These are phyloP conservation scores for Darevskia nairensis DNA, from an alignment of 2,797 vertebrate species.

Conservation along the genomic window DNA sequence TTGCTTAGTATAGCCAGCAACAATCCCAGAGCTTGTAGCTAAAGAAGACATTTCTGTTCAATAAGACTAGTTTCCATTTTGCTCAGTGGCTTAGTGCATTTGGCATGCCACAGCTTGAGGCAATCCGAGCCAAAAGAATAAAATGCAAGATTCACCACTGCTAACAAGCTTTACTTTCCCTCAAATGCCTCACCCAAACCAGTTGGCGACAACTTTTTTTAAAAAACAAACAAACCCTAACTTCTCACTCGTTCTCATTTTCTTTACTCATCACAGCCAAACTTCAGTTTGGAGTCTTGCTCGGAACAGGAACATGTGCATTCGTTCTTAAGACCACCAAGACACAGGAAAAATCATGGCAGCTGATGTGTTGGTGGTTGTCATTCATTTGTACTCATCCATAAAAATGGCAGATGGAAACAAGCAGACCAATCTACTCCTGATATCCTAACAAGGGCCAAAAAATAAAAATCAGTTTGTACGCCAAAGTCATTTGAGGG, in stretches of 20 bases:
- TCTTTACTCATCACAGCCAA: constrained; percentile 36
- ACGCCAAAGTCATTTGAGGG: neutral
- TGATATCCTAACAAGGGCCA: neutral
- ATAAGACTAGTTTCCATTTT: neutral
- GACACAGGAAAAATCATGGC: constrained; percentile 22
- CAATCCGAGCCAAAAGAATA: constrained; percentile 43
- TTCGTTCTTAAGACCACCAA: constrained; percentile 13
- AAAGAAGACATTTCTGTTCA: constrained; percentile 13
- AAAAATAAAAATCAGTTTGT: neutral
- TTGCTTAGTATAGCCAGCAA: neutral
- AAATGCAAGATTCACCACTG: constrained; percentile 19
- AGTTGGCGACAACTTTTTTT: constrained; percentile 41
- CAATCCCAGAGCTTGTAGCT: neutral
- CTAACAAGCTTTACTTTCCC: constrained; percentile 46
- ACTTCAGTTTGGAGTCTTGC: constrained; percentile 38
- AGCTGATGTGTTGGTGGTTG: neutral
- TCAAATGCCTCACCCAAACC: constrained; percentile 45
- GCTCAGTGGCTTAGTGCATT: constrained; percentile 2
- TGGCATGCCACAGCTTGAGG: constrained; percentile 21
- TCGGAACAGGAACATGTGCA: constrained; percentile 13
- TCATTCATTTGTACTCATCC: constrained; percentile 22
- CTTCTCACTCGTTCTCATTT: constrained; percentile 49
- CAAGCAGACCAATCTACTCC: neutral
- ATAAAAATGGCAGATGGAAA: neutral
- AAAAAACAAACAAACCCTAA: constrained; percentile 21